phyloP scores from a whole-genome alignment of 2,113 vertebrate genomes.

The Psammodynastes pulverulentus region DNA sequence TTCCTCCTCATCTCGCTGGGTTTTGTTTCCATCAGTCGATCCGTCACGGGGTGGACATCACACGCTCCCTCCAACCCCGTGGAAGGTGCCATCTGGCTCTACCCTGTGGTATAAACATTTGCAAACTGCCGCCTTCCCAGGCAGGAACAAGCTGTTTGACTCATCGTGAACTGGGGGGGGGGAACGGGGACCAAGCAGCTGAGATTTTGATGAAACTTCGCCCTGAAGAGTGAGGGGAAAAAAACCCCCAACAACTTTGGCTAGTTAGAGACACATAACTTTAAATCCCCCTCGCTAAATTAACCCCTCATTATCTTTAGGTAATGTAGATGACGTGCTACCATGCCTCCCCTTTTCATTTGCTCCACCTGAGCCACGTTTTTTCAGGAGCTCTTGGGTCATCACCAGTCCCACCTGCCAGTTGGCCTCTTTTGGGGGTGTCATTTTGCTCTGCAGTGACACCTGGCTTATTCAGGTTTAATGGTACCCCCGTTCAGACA shows the following conservation, averaged over 20 bases:
- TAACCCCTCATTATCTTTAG: background rate
- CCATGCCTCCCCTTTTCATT: background rate
- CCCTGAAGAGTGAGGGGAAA: background rate
- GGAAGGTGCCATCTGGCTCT: constrained; percentile 30
- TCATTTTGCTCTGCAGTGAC: background rate
- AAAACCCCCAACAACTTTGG: background rate
- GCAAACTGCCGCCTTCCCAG: constrained; percentile 6
- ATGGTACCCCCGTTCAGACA: background rate
- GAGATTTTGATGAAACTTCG: background rate
- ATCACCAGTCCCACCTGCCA: background rate
- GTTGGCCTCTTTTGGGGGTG: background rate
- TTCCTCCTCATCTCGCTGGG: background rate
- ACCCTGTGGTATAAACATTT: constrained; percentile 17
- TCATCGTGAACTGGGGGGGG: background rate
- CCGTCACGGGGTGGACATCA: constrained; percentile 15
- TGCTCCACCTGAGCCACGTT: background rate
- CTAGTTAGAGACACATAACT: background rate
- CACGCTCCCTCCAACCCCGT: background rate
- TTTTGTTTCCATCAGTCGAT: constrained; percentile 14
- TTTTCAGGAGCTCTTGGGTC: background rate
- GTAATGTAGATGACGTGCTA: background rate
- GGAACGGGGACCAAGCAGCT: background rate
- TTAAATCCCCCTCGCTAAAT: background rate
- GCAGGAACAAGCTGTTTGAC: constrained; percentile 1
- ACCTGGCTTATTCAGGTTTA: background rate